phyloP scores from a whole-genome alignment of 2,797 vertebrate species.

The Thalassophryne amazonica region DNA sequence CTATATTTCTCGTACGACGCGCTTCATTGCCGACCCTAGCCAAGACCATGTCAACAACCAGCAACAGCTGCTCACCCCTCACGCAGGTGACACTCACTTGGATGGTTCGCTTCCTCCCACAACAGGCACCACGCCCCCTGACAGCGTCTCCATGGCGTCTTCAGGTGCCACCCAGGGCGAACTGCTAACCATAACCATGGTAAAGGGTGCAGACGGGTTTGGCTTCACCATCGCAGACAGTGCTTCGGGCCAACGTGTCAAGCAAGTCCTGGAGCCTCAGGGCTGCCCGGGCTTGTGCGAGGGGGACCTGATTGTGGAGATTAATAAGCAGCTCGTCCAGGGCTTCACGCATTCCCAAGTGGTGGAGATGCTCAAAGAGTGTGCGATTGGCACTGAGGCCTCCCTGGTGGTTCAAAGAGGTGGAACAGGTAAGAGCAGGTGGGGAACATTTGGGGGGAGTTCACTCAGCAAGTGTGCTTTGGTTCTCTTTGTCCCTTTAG shows the following conservation, averaged over 20 bases:
- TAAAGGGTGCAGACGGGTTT: constrained; percentile 95
- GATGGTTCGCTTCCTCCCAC: constrained; percentile 88
- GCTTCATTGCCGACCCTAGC: constrained; percentile 78
- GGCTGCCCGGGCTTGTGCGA: constrained; percentile 95
- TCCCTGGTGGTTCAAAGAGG: constrained; percentile 94
- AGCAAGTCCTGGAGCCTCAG: constrained; percentile 95
- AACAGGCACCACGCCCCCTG: constrained; percentile 79
- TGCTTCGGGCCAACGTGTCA: constrained; percentile 92
- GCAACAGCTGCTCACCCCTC: constrained; percentile 79
- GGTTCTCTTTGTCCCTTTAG: neutral
- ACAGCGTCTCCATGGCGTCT: constrained; percentile 95
- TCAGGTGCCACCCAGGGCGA: constrained; percentile 93
- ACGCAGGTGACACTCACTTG: constrained; percentile 91
- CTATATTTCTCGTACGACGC: constrained; percentile 93
- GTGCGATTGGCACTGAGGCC: constrained; percentile 88
- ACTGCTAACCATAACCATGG: constrained; percentile 94
- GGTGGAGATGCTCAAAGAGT: constrained; percentile 98
- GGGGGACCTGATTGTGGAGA: constrained; percentile 96
- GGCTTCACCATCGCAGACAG: constrained; percentile 98
- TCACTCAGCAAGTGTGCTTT: neutral
- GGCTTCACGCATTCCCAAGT: constrained; percentile 93
- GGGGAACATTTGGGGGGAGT: neutral
- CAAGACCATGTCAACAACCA: constrained; percentile 70
- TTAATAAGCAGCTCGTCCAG: constrained; percentile 94
- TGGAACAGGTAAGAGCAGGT: constrained; percentile 84